A percentile compares a stretch with the other conserved stretches of the same genome.
Conservation (phyloP, 2,797 vertebrate species). For the Triplophysa yarkandensis region DNA sequence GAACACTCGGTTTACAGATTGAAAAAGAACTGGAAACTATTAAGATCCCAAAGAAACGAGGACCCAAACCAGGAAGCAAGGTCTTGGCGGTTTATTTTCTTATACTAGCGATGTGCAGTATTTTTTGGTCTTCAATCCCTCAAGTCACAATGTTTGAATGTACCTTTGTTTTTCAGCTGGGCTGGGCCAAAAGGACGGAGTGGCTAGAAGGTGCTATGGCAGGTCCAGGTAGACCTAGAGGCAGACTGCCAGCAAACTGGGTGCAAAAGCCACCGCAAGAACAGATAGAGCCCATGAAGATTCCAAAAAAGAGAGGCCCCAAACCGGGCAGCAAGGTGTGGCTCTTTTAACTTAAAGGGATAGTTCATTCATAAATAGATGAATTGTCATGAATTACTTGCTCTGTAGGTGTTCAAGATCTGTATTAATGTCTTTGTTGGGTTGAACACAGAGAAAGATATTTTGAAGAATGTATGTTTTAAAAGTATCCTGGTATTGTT, state of each 20-base stretch:
- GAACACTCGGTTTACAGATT: conserved; percentile 71
- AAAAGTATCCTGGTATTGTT: too few relatives aligned
- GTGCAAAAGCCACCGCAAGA: conserved; percentile 79
- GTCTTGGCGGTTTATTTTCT: conserved; percentile 50
- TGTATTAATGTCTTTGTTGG: too few relatives aligned
- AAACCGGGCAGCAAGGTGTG: conserved; percentile 98
- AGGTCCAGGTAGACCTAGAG: conserved; percentile 72
- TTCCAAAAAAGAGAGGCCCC: conserved; percentile 97
- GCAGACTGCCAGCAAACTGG: conserved; percentile 78
- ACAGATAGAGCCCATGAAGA: conserved; percentile 86
- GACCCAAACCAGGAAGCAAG: conserved; percentile 97
- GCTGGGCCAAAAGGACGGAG: conserved; percentile 73
- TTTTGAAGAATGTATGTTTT: too few relatives aligned
- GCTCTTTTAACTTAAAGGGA: neutral
- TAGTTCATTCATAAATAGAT: too few relatives aligned
- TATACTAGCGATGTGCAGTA: neutral
- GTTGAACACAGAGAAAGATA: too few relatives aligned
- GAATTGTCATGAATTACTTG: too few relatives aligned
- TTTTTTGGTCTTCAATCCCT: neutral
- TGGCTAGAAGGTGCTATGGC: conserved; percentile 75
- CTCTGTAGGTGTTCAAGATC: too few relatives aligned
- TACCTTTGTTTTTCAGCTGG: conserved; percentile 62
- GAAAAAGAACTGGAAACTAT: conserved; percentile 84
- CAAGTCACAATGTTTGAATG: neutral
- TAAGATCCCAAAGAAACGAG: conserved; percentile 96